Conservation (phyloP, 35 echinoderm and acorn worm genomes). For the Lytechinus variegatus region DNA sequence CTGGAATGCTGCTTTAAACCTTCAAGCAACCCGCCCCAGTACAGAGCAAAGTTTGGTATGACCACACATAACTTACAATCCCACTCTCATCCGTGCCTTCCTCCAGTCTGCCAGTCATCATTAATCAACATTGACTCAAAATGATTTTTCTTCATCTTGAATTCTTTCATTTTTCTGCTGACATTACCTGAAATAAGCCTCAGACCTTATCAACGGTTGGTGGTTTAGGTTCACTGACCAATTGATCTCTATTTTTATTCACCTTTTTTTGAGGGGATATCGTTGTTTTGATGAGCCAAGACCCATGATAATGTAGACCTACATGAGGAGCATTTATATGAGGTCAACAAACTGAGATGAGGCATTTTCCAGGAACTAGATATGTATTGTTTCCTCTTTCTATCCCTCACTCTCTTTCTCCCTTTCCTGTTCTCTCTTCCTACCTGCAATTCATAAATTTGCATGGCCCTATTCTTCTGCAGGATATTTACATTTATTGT, state of each 20-base stretch:
- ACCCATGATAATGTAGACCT: neutral
- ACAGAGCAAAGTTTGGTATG: neutral
- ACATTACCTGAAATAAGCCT: neutral
- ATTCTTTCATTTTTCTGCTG: neutral
- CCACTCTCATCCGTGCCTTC: neutral
- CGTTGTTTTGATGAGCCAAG: neutral
- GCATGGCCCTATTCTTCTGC: neutral
- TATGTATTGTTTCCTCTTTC: neutral
- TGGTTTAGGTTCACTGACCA: neutral
- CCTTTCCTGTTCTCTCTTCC: neutral
- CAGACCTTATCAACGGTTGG: neutral
- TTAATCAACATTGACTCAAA: neutral
- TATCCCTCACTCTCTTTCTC: neutral
- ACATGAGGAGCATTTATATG: neutral
- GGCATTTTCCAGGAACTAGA: neutral
- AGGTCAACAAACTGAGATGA: neutral
- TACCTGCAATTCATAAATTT: neutral
- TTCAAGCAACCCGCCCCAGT: neutral
- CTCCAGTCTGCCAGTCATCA: neutral
- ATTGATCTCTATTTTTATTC: neutral
- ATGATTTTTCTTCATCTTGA: neutral
- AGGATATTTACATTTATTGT: neutral
- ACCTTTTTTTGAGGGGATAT: neutral
- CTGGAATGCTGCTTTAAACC: neutral
- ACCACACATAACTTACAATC: conserved; percentile 2